Evolutionary conservation across 2,113 vertebrate genomes (phyloP), one percentile per base, ranked within the genome.

Genomic region (Myrmecobius fasciatus): DNA sequence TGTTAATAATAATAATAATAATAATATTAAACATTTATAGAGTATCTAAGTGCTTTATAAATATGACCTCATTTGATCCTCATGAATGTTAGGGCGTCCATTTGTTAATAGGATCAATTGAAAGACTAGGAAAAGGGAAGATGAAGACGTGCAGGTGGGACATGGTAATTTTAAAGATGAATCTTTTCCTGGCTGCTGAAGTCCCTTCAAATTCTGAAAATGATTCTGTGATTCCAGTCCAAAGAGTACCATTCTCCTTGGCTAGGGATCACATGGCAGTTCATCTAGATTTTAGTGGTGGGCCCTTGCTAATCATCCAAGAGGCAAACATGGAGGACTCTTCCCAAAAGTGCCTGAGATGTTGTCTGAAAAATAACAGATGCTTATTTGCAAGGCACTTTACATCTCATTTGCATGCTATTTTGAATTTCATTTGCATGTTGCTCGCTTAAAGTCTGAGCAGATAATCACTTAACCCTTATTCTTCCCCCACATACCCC

Each of bases 311-410:
- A 89, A 75, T 53, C 89, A 56, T 49, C 93, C 36, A 89, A 97
- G 89, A 95, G 94, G 83, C 95, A 97, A 92, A 94, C 89, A 49
- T 67, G 92, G 93, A 95, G 93, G 90, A 92, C 83, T 94, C 94
- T 48, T 75, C 90, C 83, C 97, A 91, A 97, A 95, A 96, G 93
- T 92, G 95, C 95, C 92, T 93, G 95, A 97, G 97, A 91, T 93
- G 91, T 97, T 96, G 97, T 97, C 91, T 92, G 92, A 97, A 97
- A 97, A 97, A 95, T 93, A 97, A 93, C 97, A 98, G 97, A 97
- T 96, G 96, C 97, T 97, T 95, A 93, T 96, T 96, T 43, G 36
- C 25, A 49, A 75, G 47, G 4, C 0, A 46, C 95, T 97, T 96
- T 96, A 5, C 93, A 98, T 97, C 4, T 96, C 36, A 92, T 97